Conservation (phyloP, 1,140 invertebrate genomes). For the Acromyrmex charruanus region DNA sequence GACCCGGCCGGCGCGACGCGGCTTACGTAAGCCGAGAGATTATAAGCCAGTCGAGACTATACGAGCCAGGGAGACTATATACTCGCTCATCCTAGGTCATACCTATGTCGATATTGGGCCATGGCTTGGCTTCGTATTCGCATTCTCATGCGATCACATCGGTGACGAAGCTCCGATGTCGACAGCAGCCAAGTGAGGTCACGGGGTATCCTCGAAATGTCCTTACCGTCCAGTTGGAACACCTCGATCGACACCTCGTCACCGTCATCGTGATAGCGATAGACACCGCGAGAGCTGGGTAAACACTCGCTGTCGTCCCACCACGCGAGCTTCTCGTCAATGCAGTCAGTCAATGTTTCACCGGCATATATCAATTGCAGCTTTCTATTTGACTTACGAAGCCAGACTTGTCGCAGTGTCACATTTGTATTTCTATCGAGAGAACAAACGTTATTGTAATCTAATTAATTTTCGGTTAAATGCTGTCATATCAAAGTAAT, state of each 20-base stretch:
- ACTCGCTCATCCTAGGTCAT: background rate
- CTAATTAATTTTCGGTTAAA: background rate
- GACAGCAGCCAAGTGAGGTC: slow-evolving; percentile 78
- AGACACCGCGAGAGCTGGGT: slow-evolving; percentile 40
- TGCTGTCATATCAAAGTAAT: background rate
- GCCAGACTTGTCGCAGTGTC: slow-evolving; percentile 85
- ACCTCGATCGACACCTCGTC: slow-evolving; percentile 70
- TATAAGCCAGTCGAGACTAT: background rate
- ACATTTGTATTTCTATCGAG: slow-evolving; percentile 76
- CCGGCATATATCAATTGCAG: slow-evolving; percentile 86
- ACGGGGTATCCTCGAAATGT: slow-evolving; percentile 66
- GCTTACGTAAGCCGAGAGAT: too few relatives aligned
- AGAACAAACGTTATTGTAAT: background rate
- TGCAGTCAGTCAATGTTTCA: slow-evolving; percentile 80
- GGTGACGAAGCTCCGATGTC: slow-evolving; percentile 70
- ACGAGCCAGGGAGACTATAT: background rate
- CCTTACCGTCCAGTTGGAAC: slow-evolving; percentile 66
- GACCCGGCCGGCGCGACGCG: too few relatives aligned
- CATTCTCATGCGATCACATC: slow-evolving; percentile 73
- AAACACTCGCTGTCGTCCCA: slow-evolving; percentile 67
- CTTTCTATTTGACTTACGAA: slow-evolving; percentile 83
- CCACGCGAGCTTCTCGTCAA: slow-evolving; percentile 73
- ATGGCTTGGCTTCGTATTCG: slow-evolving; percentile 70
- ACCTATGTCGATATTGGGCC: slow-evolving; percentile 75
- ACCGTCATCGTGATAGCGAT: slow-evolving; percentile 59